phyloP scores from a whole-genome alignment of 2,888 invertebrate species.

The Selenia dentaria region DNA sequence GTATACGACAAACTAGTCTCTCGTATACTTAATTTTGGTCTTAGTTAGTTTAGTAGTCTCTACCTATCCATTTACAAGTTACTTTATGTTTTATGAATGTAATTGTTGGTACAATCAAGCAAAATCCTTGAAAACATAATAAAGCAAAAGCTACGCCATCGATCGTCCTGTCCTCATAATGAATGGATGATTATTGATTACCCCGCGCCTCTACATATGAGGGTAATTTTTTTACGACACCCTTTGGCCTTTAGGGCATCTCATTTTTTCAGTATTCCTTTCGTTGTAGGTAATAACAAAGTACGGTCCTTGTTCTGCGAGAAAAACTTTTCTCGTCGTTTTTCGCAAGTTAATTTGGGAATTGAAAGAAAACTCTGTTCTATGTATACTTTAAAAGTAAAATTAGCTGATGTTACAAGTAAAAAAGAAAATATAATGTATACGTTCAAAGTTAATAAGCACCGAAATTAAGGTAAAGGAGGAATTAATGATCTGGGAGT shows the following conservation, averaged over 20 bases:
- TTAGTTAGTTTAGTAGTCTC: no score
- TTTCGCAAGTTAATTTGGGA: not conserved
- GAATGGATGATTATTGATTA: constrained; percentile 23
- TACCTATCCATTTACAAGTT: no score
- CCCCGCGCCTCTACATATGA: constrained; percentile 4
- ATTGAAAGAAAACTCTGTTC: not conserved
- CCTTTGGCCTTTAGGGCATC: constrained; percentile 14
- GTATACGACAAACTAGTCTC: no score
- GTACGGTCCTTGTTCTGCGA: constrained; percentile 1
- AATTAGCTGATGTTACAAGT: no score
- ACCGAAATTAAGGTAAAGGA: not conserved
- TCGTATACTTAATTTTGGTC: no score
- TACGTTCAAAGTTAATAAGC: no score
- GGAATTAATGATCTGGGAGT: no score
- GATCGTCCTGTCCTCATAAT: constrained; percentile 10
- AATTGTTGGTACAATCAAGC: no score
- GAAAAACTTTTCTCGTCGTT: constrained; percentile 3
- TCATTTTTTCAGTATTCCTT: constrained; percentile 5
- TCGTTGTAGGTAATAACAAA: constrained; percentile 5
- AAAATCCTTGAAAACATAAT: not conserved
- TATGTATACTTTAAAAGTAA: not conserved
- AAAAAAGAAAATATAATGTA: no score
- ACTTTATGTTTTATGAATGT: no score
- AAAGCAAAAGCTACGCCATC: not conserved
- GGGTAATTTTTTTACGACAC: constrained; percentile 15